Percentiles rank a stretch among this genome's conserved stretches.
These are phyloP conservation scores for Tachuris rubrigastra DNA, from an alignment of 2,113 vertebrate genomes.

Conservation along the genomic window DNA sequence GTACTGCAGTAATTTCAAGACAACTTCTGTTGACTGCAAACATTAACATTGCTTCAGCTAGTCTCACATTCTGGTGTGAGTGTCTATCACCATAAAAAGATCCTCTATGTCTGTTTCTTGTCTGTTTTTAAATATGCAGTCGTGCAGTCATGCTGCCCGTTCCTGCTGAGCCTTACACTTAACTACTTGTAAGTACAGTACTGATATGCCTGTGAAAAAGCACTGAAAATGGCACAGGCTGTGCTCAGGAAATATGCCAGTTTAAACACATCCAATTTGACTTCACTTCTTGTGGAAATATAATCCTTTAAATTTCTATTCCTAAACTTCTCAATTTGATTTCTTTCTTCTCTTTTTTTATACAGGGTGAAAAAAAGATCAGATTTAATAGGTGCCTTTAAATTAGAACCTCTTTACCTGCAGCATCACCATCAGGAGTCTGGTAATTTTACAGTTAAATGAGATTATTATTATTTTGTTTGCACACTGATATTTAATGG, in stretches of 20 bases:
- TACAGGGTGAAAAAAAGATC: slow-evolving; percentile 89
- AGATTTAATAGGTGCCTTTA: slow-evolving; percentile 90
- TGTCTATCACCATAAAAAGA: slow-evolving; percentile 54
- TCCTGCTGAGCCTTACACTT: slow-evolving; percentile 52
- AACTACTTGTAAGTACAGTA: slow-evolving; percentile 33
- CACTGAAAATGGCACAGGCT: slow-evolving; percentile 51
- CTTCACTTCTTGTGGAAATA: background rate
- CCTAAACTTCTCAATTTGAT: background rate
- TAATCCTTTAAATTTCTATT: background rate
- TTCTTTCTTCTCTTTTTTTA: background rate
- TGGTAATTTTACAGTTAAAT: slow-evolving; percentile 73
- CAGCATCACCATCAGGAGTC: slow-evolving; percentile 92
- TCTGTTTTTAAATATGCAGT: slow-evolving; percentile 53
- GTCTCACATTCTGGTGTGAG: slow-evolving; percentile 54
- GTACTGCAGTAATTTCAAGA: slow-evolving; percentile 21
- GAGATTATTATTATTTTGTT: background rate
- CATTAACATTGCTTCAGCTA: slow-evolving; percentile 41
- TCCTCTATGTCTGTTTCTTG: slow-evolving; percentile 45
- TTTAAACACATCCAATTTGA: slow-evolving; percentile 10
- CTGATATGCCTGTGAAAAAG: slow-evolving; percentile 37
- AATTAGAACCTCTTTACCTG: slow-evolving; percentile 91
- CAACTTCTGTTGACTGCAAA: slow-evolving; percentile 52
- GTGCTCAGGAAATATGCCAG: slow-evolving; percentile 29
- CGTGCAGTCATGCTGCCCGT: slow-evolving; percentile 25
- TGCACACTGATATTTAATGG: background rate